Evolutionary conservation across 1,140 invertebrate species (phyloP).

Genomic region (Sipha flava): DNA sequence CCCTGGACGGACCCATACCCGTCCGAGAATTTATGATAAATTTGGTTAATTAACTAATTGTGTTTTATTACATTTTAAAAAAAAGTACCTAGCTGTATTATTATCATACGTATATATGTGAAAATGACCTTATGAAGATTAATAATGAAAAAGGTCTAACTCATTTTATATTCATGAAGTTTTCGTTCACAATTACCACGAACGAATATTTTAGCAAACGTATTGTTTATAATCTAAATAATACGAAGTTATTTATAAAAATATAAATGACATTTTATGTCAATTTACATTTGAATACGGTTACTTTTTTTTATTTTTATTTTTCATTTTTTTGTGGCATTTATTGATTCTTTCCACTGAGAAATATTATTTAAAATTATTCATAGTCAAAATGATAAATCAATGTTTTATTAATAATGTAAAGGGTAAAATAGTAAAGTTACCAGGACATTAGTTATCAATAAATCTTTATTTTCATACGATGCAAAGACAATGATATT

Average conservation of each 20-base stretch:
- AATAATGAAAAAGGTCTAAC: slow-evolving; percentile 18
- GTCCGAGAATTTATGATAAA: slow-evolving; percentile 7
- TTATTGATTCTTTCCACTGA: not conserved
- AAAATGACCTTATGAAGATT: slow-evolving; percentile 23
- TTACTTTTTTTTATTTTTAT: not conserved
- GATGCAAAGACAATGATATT: no score
- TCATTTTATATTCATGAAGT: slow-evolving; percentile 29
- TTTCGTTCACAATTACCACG: not conserved
- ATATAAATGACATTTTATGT: slow-evolving; percentile 5
- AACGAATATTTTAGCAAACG: slow-evolving; percentile 5
- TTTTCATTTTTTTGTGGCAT: no score
- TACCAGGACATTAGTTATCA: not conserved
- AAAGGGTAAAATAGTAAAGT: not conserved
- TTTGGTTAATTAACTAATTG: slow-evolving; percentile 30
- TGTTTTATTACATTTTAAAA: not conserved
- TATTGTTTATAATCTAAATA: slow-evolving; percentile 15
- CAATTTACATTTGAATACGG: slow-evolving; percentile 12
- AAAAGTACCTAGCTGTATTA: not conserved
- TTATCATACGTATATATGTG: not conserved
- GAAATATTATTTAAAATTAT: not conserved
- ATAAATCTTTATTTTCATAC: not conserved
- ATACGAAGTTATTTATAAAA: not conserved
- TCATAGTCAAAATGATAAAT: not conserved
- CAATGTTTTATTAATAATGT: not conserved
- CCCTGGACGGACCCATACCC: not conserved